These are phyloP conservation scores for Benthosema pterotum DNA, from an alignment of 2,797 vertebrate species.

Conservation along the genomic window DNA sequence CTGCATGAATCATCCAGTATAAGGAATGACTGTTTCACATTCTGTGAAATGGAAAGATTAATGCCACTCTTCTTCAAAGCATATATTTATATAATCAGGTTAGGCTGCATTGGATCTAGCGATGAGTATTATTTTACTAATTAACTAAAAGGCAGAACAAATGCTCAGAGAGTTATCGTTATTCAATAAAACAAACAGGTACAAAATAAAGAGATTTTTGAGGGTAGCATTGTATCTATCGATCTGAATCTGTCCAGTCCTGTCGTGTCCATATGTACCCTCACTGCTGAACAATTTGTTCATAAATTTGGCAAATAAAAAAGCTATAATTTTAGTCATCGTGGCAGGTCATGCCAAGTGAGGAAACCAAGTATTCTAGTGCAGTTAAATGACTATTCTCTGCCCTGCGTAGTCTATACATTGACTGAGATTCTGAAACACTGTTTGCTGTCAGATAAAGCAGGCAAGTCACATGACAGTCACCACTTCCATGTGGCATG, in stretches of 20 bases:
- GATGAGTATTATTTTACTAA: no score
- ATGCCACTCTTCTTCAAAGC: no score
- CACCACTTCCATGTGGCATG: conserved; percentile 32
- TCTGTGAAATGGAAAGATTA: no score
- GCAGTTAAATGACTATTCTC: background rate
- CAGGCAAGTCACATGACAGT: conserved; percentile 59
- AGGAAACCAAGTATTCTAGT: background rate
- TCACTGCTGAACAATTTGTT: background rate
- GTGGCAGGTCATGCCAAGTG: background rate
- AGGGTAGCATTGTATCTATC: background rate
- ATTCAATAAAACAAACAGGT: background rate
- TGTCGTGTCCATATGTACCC: background rate
- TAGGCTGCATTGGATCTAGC: no score
- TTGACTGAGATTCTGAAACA: conserved; percentile 6
- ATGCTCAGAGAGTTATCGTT: background rate
- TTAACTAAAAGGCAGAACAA: no score
- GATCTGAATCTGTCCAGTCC: background rate
- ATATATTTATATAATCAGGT: no score
- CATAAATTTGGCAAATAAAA: no score
- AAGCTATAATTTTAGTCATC: background rate
- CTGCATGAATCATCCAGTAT: background rate
- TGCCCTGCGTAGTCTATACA: background rate
- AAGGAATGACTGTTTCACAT: no score
- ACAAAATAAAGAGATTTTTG: background rate
- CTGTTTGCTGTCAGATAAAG: conserved; percentile 12